A percentile compares a stretch with the other conserved stretches of the same genome.
Conservation (phyloP, 2,797 vertebrate genomes). For the Gambelia wislizenii region DNA sequence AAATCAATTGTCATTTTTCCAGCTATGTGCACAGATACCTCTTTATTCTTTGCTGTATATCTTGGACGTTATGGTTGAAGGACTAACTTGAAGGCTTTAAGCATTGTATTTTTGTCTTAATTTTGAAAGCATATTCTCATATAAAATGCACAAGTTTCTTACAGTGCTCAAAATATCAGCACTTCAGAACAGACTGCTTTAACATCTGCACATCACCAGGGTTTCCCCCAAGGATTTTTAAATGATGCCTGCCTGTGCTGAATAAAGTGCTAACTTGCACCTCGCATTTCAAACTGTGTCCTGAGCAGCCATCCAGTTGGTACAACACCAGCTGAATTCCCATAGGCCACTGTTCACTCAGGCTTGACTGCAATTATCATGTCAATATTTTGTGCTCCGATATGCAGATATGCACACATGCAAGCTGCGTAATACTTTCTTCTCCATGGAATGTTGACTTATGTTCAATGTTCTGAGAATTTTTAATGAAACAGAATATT, state of each 20-base stretch:
- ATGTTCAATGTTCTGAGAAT: slow-evolving; percentile 81
- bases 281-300: slow-evolving; percentile 92
- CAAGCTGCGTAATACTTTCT: slow-evolving; percentile 86
- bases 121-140: slow-evolving; percentile 73
- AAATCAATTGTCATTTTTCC: slow-evolving; percentile 60
- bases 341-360: slow-evolving; percentile 84
- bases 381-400: slow-evolving; percentile 94
- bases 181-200: slow-evolving; percentile 91
- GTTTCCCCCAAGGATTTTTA: slow-evolving; percentile 87
- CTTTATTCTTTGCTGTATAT: slow-evolving; percentile 44
- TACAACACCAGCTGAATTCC: slow-evolving; percentile 92
- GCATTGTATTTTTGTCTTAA: slow-evolving; percentile 60
- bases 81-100: slow-evolving; percentile 45
- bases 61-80: slow-evolving; percentile 23
- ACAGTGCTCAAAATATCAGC: slow-evolving; percentile 81
- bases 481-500: slow-evolving; percentile 82
- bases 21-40: slow-evolving; percentile 18
- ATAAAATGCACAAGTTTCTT: slow-evolving; percentile 78
- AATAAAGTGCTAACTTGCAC: slow-evolving; percentile 92
- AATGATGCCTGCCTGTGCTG: slow-evolving; percentile 91
- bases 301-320: slow-evolving; percentile 95
- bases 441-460: slow-evolving; percentile 86
- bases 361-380: slow-evolving; percentile 98
- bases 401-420: slow-evolving; percentile 88
- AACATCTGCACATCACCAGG: slow-evolving; percentile 90